Evolutionary conservation across 2,113 vertebrate genomes (phyloP), one percentile per base, ranked within the genome.

Genomic region (Ammodytes marinus): DNA sequence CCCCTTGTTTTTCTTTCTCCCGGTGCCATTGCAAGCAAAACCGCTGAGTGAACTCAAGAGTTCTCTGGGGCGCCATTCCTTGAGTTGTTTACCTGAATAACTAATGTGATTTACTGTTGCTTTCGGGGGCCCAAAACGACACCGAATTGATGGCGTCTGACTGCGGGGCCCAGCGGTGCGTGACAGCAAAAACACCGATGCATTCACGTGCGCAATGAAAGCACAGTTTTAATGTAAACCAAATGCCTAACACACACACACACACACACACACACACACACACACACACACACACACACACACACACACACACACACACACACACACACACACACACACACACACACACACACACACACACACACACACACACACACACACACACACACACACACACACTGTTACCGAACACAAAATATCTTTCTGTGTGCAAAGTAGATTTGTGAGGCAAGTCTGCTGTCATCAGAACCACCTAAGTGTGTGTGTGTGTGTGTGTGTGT

Each of bases 101-200:
- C 63, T 74, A 49, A 64, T 35, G 69, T 90, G 86, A 90, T 89
- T 93, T 85, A 89, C 77, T 9, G 5, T 66, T 85, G 84, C 79
- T 74, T 83, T 86, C 55, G 66, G 59, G 59, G 58, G 68, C 81
- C 78, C 27, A 27, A 27, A 74, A 60, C 67, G 74, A 84, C 74
- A 74, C 60, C 39, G 54, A 81, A 90, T 80, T 78, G 86, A 91
- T 84, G 92, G 86, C 64, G 80, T 89, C 90, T 91, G 88, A 80
- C 88, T 76, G 73, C 35, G 80, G 4, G 27, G 27, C 27, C 55
- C 82, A 69, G 37, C 80, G 13, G 88, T 13, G 85, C 90, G 4
- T 86, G 80, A 77, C 86, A 55, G 81, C 69, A 52, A 74, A 83
- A 86, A 88, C 69, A 85, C 73, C 69, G 9, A 58, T 2, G 46